Evolutionary conservation across 2,797 vertebrate species (phyloP), one percentile per base, ranked within the genome.

Genomic region (Ispidina lecontei): DNA sequence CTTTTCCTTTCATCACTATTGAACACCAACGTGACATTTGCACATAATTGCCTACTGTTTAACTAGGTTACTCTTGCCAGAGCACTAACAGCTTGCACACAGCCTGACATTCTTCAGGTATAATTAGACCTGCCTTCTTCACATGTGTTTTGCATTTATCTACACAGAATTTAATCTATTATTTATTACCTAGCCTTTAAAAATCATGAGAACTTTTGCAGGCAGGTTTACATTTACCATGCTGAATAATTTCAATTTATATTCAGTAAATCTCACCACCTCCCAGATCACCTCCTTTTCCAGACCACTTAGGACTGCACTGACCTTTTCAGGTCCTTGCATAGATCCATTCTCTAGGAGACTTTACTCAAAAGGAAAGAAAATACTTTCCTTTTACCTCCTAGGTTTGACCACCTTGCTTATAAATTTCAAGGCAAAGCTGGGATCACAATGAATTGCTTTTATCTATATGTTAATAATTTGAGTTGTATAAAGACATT

Each of bases 391-490:
- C 12, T 9, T 75, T 89, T 91, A 26, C 43, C 19, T 72, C 15
- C 25, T 55, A 22, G 37, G 31, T 25, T 67, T 72, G 41, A 76
- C 25, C 6, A 54, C 37, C 20, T 79, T 84, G 17, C 47, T 77
- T 76, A 73, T 49, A 74, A 89, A 64, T 85, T 67, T 68, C 52
- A 75, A 37, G 72, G 44, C 18, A 49, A 86, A 79, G 6, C 74
- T 75, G 46, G 21, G 31, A 71, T 68, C 31, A 67, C 35, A 28
- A 9, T 44, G 39, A 87, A 67, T 69, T 82, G 31, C 35, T 72
- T 88, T 78, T 19, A 78, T 65, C 55, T 74, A 28, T 12, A 26
- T 60, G 12, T 75, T 93, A 79, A 55, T 76, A 71, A 51, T 63
- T 6, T 41, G 39, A 84, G 13, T 44, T 84, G 19, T 59, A 62